These are phyloP conservation scores for Dinoponera quadriceps DNA, from an alignment of 1,140 invertebrate genomes.

Conservation along the genomic window DNA sequence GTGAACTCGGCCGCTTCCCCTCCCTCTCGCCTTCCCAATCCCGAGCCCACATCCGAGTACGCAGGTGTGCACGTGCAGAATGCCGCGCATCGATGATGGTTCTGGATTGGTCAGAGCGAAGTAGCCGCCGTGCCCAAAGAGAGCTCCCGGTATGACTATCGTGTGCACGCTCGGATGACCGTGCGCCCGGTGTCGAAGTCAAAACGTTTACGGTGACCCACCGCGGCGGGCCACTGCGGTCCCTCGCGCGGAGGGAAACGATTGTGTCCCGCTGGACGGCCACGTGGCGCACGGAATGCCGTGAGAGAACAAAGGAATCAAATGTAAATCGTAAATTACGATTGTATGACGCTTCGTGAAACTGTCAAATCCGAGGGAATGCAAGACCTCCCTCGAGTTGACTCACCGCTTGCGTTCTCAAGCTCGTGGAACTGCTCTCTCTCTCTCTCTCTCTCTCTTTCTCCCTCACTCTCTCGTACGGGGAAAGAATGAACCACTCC, in stretches of 20 bases:
- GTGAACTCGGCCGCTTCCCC: slow-evolving; percentile 12
- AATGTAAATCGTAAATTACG: background rate
- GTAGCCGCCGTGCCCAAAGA: background rate
- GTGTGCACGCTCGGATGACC: too few species aligned
- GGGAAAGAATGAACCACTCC: slow-evolving; percentile 41
- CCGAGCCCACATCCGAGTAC: background rate
- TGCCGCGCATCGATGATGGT: background rate
- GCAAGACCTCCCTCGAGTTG: slow-evolving; percentile 1
- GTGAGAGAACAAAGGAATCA: background rate
- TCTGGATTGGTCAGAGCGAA: too few species aligned
- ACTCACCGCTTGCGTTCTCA: too few species aligned
- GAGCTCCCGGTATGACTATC: background rate
- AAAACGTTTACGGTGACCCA: too few species aligned
- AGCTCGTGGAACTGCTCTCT: too few species aligned
- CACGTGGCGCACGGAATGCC: too few species aligned
- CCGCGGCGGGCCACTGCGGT: too few species aligned
- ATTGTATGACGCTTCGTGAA: background rate
- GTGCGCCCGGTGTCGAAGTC: too few species aligned
- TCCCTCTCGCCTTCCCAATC: too few species aligned
- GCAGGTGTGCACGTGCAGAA: slow-evolving; percentile 27
- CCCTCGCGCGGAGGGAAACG: too few species aligned
- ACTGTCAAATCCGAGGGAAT: slow-evolving; percentile 1
- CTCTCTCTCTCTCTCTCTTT: too few species aligned
- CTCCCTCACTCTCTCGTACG: background rate
- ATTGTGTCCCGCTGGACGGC: too few species aligned